phyloP scores from a whole-genome alignment of 2,888 invertebrate species.

The Megastigmus dorsalis region DNA sequence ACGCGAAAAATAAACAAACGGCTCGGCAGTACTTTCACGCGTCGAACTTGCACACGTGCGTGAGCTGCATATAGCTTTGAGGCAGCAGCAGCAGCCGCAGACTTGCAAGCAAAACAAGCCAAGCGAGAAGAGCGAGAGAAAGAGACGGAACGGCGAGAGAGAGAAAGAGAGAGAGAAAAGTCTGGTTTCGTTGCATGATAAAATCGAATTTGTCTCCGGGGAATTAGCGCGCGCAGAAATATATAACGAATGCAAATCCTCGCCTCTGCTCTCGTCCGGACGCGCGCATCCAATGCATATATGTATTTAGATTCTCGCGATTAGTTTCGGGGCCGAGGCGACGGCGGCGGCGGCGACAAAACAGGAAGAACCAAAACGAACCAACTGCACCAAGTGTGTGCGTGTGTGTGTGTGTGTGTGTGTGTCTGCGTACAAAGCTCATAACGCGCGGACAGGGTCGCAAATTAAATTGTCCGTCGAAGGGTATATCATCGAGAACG shows the following conservation, averaged over 20 bases:
- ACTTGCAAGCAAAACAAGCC: no score
- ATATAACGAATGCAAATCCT: slow-evolving; percentile 29
- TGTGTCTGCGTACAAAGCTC: no score
- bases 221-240: slow-evolving; percentile 22
- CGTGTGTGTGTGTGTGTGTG: no score
- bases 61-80: no score
- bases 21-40: not conserved
- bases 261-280: no score
- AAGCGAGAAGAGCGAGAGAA: no score
- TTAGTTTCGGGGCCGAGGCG: slow-evolving; percentile 1
- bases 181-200: slow-evolving; percentile 29
- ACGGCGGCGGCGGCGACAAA: no score
- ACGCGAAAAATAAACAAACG: not conserved
- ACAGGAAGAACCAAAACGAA: not conserved
- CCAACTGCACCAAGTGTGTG: not conserved
- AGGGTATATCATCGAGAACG: no score
- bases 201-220: slow-evolving; percentile 41
- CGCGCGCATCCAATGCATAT: slow-evolving; percentile 28
- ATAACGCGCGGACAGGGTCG: slow-evolving; percentile 1
- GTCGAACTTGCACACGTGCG: not conserved
- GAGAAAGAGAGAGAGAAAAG: slow-evolving; percentile 2
- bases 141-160: not conserved
- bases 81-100: no score
- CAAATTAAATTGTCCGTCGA: slow-evolving; percentile 31
- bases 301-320: slow-evolving; percentile 46